These are phyloP conservation scores for Alcedo atthis DNA, from an alignment of 2,797 vertebrate species.

Conservation along the genomic window DNA sequence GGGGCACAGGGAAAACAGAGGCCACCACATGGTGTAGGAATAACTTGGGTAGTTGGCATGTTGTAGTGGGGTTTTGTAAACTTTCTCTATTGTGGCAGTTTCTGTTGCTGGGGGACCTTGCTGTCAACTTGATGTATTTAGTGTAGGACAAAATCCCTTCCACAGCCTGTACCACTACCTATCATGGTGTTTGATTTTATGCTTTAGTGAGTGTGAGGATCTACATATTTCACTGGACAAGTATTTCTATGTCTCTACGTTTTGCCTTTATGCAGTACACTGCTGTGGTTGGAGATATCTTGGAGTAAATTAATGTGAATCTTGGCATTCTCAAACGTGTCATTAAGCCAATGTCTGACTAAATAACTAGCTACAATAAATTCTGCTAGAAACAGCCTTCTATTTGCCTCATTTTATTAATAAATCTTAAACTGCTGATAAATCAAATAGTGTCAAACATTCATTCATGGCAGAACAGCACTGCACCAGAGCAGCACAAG, in stretches of 20 bases:
- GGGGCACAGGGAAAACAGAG: rapidly evolving
- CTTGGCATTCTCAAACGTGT: neutral
- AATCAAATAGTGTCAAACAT: neutral
- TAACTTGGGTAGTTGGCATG: neutral
- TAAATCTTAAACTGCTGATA: neutral
- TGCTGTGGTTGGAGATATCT: neutral
- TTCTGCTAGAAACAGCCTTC: neutral
- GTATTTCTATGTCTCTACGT: neutral
- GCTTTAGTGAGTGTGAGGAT: neutral
- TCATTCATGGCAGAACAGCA: neutral
- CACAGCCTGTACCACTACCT: neutral
- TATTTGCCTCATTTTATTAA: neutral
- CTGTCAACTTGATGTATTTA: neutral
- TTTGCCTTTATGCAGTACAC: neutral
- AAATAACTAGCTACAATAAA: neutral
- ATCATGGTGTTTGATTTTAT: neutral
- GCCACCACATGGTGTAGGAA: rapidly evolving
- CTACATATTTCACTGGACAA: neutral
- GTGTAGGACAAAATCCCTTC: neutral
- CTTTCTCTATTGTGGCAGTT: neutral
- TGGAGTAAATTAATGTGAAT: neutral
- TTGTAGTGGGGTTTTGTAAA: neutral
- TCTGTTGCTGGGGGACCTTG: neutral
- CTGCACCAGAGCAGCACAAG: rapidly evolving
- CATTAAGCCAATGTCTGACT: neutral